These are phyloP conservation scores for Neoitamus cyanurus DNA, from an alignment of 2,888 invertebrate species.

Conservation along the genomic window DNA sequence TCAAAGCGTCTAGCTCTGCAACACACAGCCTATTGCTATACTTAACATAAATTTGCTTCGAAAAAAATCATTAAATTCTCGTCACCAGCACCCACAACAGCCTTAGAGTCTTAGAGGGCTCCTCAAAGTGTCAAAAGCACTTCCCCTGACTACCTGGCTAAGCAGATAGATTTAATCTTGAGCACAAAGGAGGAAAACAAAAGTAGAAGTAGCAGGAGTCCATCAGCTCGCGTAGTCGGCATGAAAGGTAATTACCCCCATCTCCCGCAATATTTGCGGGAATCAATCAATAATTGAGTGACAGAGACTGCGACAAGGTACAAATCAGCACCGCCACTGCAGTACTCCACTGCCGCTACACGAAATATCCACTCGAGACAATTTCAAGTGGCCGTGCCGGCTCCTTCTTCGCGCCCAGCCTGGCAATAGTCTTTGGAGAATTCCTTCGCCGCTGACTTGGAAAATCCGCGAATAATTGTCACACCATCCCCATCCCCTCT, in stretches of 20 bases:
- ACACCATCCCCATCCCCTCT: not conserved
- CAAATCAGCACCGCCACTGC: not conserved
- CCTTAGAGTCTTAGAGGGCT: not conserved
- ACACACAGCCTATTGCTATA: not conserved
- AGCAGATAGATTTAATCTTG: not conserved
- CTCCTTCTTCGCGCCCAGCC: not conserved
- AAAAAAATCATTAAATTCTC: not conserved
- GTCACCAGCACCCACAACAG: not conserved
- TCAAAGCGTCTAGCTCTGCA: not conserved
- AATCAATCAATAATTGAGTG: conserved; percentile 37
- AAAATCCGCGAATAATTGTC: conserved; percentile 7
- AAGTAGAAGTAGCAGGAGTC: not conserved
- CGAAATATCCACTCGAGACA: conserved; percentile 46
- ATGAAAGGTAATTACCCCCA: conserved; percentile 12
- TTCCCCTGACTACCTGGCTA: not conserved
- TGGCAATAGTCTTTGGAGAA: conserved; percentile 5
- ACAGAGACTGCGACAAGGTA: conserved; percentile 10
- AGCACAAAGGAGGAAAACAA: not conserved
- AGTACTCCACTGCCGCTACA: not conserved
- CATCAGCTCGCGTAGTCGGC: not conserved
- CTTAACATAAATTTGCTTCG: not conserved
- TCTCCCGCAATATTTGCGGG: not conserved
- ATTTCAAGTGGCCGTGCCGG: conserved; percentile 13
- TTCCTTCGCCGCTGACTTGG: conserved; percentile 2
- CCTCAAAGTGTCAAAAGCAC: not conserved